phyloP scores from a whole-genome alignment of 1,140 invertebrate genomes.

The Drosophila cardini region DNA sequence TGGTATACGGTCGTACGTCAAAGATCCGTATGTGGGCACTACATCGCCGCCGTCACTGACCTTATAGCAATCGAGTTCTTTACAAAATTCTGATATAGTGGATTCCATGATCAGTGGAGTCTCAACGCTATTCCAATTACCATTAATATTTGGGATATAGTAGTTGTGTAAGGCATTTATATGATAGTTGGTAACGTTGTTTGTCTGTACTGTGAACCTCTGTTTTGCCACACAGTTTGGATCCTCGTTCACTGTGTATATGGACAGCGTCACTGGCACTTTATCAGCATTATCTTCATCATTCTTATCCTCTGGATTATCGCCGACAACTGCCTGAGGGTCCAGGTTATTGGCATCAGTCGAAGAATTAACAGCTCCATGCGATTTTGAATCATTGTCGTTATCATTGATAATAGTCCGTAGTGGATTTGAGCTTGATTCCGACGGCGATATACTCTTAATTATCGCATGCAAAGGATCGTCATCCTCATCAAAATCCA shows the following conservation, averaged over 20 bases:
- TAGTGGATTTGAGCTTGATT: not conserved
- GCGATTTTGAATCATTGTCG: not conserved
- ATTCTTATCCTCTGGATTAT: slow-evolving; percentile 9
- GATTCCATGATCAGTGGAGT: slow-evolving; percentile 15
- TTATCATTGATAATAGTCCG: not conserved
- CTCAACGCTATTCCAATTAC: slow-evolving; percentile 85
- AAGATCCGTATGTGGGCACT: slow-evolving; percentile 74
- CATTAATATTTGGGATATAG: slow-evolving; percentile 87
- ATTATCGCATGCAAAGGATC: slow-evolving; percentile 71
- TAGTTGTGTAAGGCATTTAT: slow-evolving; percentile 83
- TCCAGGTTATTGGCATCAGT: slow-evolving; percentile 8
- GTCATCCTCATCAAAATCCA: slow-evolving; percentile 77
- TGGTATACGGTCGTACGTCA: slow-evolving; percentile 64
- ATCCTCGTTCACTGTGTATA: slow-evolving; percentile 67
- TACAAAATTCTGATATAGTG: slow-evolving; percentile 14
- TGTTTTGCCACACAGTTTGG: slow-evolving; percentile 79
- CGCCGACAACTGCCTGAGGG: not conserved
- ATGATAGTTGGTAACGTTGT: slow-evolving; percentile 73
- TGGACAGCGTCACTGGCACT: slow-evolving; percentile 4
- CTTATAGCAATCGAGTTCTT: slow-evolving; percentile 41
- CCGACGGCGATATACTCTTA: slow-evolving; percentile 40
- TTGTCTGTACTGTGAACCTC: slow-evolving; percentile 69
- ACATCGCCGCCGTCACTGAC: slow-evolving; percentile 72
- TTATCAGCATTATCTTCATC: slow-evolving; percentile 13
- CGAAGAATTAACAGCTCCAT: not conserved